Evolutionary conservation across 2,797 vertebrate species (phyloP).

Genomic region (Phataginus tricuspis): DNA sequence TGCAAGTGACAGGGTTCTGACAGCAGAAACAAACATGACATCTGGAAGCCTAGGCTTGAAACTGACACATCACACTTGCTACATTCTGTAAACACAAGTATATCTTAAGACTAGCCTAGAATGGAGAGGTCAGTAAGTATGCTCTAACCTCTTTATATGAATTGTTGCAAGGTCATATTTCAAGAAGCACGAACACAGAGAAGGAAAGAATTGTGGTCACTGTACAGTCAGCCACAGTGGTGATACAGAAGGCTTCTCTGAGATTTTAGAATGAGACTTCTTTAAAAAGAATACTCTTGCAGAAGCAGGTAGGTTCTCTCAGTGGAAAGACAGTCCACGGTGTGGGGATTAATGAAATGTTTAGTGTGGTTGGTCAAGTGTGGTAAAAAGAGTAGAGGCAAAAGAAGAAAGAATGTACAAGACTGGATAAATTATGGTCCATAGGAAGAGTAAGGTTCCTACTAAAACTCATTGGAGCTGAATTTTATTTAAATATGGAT

Average conservation of each 20-base stretch:
- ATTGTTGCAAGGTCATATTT: background rate
- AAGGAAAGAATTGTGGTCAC: background rate
- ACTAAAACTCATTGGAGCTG: background rate
- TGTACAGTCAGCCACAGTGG: background rate
- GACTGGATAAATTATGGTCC: background rate
- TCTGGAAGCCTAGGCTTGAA: background rate
- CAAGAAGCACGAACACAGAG: background rate
- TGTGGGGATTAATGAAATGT: background rate
- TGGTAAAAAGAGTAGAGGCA: background rate
- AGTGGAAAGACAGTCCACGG: background rate
- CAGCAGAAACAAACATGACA: background rate
- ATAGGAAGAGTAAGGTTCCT: background rate
- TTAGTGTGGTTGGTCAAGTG: background rate
- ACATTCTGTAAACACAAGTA: background rate
- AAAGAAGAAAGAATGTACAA: background rate
- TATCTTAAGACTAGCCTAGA: background rate
- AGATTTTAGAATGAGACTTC: background rate
- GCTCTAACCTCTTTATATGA: background rate
- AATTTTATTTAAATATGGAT: conserved; percentile 30
- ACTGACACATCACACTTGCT: background rate
- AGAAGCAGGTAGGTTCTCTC: background rate
- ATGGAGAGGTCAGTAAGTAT: background rate
- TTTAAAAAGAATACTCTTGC: background rate
- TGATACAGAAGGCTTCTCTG: background rate
- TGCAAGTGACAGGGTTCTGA: background rate